Evolutionary conservation across 2,113 vertebrate genomes (phyloP), one percentile per base, ranked within the genome.

Genomic region (Osmerus mordax): DNA sequence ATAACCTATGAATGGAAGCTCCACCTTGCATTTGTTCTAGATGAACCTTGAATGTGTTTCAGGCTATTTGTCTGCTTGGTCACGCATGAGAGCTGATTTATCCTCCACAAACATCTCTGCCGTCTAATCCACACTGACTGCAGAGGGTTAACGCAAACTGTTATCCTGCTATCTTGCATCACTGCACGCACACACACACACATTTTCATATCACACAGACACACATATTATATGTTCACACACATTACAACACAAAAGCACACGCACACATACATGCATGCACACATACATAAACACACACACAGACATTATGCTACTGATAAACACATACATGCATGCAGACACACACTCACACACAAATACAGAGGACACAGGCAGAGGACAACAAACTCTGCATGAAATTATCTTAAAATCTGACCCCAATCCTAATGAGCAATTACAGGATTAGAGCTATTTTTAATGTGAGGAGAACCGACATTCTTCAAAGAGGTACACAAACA

Each of bases 381-480:
- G 65, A 23, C 62, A 71, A 41, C 78, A 77, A 87, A 77, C 63
- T 58, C 76, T 72, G 80, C 77, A 74, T 67, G 71, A 83, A 82
- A 81, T 86, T 78, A 87, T 87, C 87, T 79, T 70, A 71, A 66
- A 78, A 81, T 81, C 76, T 80, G 78, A 87, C 89, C 86, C 79
- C 80, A 75, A 80, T 87, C 81, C 64, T 88, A 89, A 89, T 88
- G 82, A 87, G 86, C 74, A 87, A 85, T 86, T 85, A 86, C 72
- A 5, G 68, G 81, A 87, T 85, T 81, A 85, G 59, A 73, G 79
- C 60, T 74, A 82, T 81, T 70, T 56, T 60, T 56, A 51, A 78
- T 80, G 76, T 69, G 55, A 84, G 76, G 66, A 77, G 32, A 77
- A 62, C 41, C 61, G 66, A 74, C 59, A 62, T 71, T 62, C 70